These are phyloP conservation scores for Melinopterus prodromus DNA, from an alignment of 2,888 invertebrate genomes.

Conservation along the genomic window DNA sequence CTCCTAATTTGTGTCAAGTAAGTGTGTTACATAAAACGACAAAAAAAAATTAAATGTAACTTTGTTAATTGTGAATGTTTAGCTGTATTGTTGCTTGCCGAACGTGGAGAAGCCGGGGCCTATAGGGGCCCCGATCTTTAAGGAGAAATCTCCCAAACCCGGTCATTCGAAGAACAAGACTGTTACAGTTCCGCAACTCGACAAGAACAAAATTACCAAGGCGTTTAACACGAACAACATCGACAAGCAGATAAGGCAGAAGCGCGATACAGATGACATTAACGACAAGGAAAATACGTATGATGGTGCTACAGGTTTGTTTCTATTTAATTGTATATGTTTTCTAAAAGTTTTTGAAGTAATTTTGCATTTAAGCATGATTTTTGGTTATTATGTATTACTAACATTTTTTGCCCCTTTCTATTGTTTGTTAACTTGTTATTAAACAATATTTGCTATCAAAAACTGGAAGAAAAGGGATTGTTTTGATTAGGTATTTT, in stretches of 20 bases:
- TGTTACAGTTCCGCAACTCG: conserved; percentile 48
- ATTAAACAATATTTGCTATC: too few relatives aligned
- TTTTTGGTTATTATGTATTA: not conserved
- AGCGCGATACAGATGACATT: conserved; percentile 54
- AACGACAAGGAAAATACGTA: conserved; percentile 49
- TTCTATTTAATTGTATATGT: not conserved
- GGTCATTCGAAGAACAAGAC: conserved; percentile 50
- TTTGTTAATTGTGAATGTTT: conserved; percentile 28
- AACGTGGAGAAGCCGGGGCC: conserved; percentile 44
- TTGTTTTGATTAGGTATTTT: too few relatives aligned
- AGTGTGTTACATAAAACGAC: conserved; percentile 20
- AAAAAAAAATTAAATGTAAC: not conserved
- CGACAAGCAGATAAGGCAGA: conserved; percentile 55
- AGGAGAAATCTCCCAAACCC: conserved; percentile 49
- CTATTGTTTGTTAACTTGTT: too few relatives aligned
- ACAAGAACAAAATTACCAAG: conserved; percentile 55
- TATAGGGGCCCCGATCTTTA: conserved; percentile 42
- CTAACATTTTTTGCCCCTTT: too few relatives aligned
- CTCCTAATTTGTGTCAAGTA: conserved; percentile 52
- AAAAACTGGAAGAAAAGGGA: too few relatives aligned
- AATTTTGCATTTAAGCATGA: not conserved
- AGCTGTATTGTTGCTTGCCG: conserved; percentile 55
- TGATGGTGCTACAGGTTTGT: conserved; percentile 42
- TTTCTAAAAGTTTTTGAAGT: not conserved
- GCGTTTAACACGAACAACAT: conserved; percentile 59